Base-by-base conservation (phyloP, 35 echinoderm and acorn worm species). In the Heliocidaris tuberculata region DNA sequence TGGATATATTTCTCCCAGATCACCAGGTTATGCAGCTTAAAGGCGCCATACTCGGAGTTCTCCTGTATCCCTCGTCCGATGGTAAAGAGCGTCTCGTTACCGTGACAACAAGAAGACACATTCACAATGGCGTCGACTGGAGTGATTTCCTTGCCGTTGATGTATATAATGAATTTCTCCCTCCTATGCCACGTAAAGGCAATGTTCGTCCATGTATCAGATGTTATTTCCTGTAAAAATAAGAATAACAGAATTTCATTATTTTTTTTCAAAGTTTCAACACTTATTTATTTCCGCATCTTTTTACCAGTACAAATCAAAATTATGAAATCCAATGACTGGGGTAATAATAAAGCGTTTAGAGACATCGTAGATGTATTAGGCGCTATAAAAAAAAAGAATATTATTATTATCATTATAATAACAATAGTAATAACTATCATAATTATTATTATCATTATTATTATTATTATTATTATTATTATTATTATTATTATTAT, bases 1-100 rank as follows among this genome's bases (percentile, higher is more conserved):
- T 98, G 93, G 0, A 96, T 92, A 54, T 97, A 98, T 85, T 93
- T 60, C 24, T 98, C 94, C 97, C 97, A 98, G 61, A 98, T 96
- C 2, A 96, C 96, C 50, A 98, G 60, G 30, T 95, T 95, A 70
- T 94, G 94, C 21, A 98, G 94, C 7, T 95, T 47, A 86, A 96
- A 95, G 48, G 86, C 49, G 15, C 32, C 96, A 92, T 56, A 98
- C 49, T 92, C 96, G 17, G 59, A 49, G 9, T 90, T 86, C 27
- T 87, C 56, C 32, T 95, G 47, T 50, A 71, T 94, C 70, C 35
- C 95, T 32, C 95, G 88, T 32, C 97, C 97, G n/a, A 97, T 32
- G 21, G 92, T 86, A 16, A 95, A 86, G 47, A 93, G 42, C 2
- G 89, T 92, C 50, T 32, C 31, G 32, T 35, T 93, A n/a, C 91